Evolutionary conservation across 2,888 invertebrate genomes (phyloP), one percentile per base, ranked within the genome.

Genomic region (Fragum sueziense): DNA sequence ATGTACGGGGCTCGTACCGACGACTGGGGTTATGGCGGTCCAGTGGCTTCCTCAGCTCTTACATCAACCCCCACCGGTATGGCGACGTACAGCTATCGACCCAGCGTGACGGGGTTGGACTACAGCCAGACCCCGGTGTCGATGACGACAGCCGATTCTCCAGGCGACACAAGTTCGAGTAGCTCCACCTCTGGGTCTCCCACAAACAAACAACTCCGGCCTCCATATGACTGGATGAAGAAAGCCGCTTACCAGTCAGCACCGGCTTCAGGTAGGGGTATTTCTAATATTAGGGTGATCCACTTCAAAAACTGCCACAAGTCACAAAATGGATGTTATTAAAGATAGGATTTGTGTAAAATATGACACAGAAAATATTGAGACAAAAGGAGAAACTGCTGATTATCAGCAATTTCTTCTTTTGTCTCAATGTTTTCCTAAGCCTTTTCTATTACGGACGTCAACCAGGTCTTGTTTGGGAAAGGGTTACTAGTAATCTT

Each of bases 211-310:
- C 88, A 89, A 33, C 82, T 90, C 29, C 74, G 91, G 67, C 87
- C 89, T 6, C 90, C 91, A 0, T 91, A 87, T 74, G 91, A 91
- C 73, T 91, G 91, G 91, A 91, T 91, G 91, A 91, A 91, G 85
- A 89, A 89, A 52, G 87, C 90, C 3, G 76, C 85, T 0, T 87
- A 86, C 74, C 88, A 90, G 62, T 70, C 86, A 0, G 85, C 87
- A 4, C 90, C 91, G 0, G 74, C 80, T 29, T 65, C 65, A 65
- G 65, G 65, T 65, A 65, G 20, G 41, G 4, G 25, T 7, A 22
- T 27, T 47, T 47, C n/a, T n/a, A n/a, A n/a, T n/a, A n/a, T n/a
- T n/a, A n/a, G n/a, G n/a, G n/a, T n/a, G n/a, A n/a, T n/a, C n/a
- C n/a, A n/a, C n/a, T n/a, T n/a, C n/a, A n/a, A n/a, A n/a, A n/a